phyloP scores from a whole-genome alignment of 2,113 vertebrate genomes.

The Chaetorhynchus papuensis region DNA sequence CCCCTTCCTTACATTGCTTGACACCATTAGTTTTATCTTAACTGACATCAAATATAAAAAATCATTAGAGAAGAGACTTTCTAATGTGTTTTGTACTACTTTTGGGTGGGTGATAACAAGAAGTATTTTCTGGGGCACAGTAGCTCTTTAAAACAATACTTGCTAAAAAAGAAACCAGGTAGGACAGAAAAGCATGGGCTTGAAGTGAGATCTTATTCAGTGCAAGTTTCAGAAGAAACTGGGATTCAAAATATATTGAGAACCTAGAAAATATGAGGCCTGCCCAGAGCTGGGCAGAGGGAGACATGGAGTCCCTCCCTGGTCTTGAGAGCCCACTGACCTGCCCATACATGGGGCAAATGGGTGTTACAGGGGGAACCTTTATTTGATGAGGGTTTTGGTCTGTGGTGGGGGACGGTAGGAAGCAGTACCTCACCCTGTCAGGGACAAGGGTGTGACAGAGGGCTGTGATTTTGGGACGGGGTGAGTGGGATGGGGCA shows the following conservation, averaged over 20 bases:
- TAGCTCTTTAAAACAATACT: background rate
- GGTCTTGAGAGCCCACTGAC: background rate
- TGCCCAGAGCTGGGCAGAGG: background rate
- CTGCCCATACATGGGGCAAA: background rate
- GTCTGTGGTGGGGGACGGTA: accelerated
- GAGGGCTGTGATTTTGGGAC: background rate
- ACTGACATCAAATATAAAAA: background rate
- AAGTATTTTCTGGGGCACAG: background rate
- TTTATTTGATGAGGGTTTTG: background rate
- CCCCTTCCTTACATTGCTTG: constrained; percentile 37
- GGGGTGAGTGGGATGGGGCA: no score
- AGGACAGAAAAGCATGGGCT: background rate
- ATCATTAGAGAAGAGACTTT: background rate
- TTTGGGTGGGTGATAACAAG: background rate
- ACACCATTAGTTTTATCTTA: constrained; percentile 41
- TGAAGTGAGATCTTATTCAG: background rate
- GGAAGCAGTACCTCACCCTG: background rate
- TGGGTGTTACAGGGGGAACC: background rate
- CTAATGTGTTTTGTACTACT: background rate
- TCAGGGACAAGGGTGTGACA: no score
- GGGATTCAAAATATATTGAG: background rate
- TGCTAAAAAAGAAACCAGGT: background rate
- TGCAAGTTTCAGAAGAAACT: background rate
- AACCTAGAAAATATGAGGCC: background rate
- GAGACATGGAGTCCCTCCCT: background rate